Evolutionary conservation across 2,113 vertebrate species (phyloP), one percentile per base, ranked within the genome.

Genomic region (Tauraco erythrolophus): DNA sequence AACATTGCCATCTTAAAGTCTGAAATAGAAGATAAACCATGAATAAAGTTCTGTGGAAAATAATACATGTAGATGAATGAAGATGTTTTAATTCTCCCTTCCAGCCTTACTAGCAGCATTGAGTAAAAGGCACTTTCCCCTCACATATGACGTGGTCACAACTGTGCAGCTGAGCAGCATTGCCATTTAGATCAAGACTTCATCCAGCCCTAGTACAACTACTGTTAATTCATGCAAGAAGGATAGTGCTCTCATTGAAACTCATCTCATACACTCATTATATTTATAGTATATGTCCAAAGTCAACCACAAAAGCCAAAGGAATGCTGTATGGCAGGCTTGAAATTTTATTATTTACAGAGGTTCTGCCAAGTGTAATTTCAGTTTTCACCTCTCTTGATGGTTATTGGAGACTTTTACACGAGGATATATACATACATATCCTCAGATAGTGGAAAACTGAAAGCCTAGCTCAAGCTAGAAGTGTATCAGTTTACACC

Each of bases 261-360:
- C 23, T 43, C 76, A 74, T 77, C 91, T 88, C 56, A 7, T 41
- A 45, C 31, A 60, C 31, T 96, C 64, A 64, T 94, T 92, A 71
- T 91, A 50, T 86, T 89, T 78, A 46, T 65, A 78, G 62, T 87
- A 33, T 68, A 78, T 91, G 84, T 92, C 62, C 58, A 86, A 91
- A 94, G 68, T 31, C 5, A 11, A 75, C 92, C 91, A 78, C 91
- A 92, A 94, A 90, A 94, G 35, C 85, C 94, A 95, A 91, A 96
- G 88, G 88, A 95, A 94, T 94, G 72, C 60, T 82, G 43, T 64
- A 92, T n/a, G 76, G 51, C 64, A 87, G 61, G 51, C 72, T 54
- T 84, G 56, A 75, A 56, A 84, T 75, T 74, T 90, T 86, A 90
- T 83, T 86, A 84, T 91, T 89, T 78, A 78, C 62, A 92, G 90